A percentile compares a stretch with the other conserved stretches of the same genome.
Evolutionary conservation across 1,140 invertebrate species (phyloP).

Genomic region (Magallana gigas): DNA sequence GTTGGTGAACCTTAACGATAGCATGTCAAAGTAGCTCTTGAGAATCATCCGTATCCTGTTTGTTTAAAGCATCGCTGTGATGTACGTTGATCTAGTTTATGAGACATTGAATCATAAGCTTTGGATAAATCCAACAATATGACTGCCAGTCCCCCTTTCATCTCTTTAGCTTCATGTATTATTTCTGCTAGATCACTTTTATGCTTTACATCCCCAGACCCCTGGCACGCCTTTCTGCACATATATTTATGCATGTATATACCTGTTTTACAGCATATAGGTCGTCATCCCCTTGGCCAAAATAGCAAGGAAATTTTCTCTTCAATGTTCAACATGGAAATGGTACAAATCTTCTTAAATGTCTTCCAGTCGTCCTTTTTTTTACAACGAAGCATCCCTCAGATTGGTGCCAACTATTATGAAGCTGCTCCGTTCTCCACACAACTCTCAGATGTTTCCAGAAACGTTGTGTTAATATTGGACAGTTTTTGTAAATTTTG

Average conservation of each 20-base stretch:
- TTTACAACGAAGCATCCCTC: too few species aligned
- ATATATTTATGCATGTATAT: too few species aligned
- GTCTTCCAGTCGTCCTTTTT: too few species aligned
- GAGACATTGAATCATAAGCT: neutral
- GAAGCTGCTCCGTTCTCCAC: constrained; percentile 56
- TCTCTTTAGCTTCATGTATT: constrained; percentile 53
- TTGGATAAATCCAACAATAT: constrained; percentile 20
- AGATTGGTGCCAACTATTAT: constrained; percentile 36
- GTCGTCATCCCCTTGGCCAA: too few species aligned
- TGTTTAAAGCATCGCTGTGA: constrained; percentile 32
- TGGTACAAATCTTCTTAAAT: too few species aligned
- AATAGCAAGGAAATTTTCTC: too few species aligned
- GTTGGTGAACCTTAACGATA: constrained; percentile 7
- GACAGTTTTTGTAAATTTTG: constrained; percentile 46
- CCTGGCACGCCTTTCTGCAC: too few species aligned
- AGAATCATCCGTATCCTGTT: neutral
- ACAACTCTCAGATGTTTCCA: constrained; percentile 19
- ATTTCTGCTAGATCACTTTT: constrained; percentile 45
- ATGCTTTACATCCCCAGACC: constrained; percentile 35
- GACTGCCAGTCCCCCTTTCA: constrained; percentile 37
- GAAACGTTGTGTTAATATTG: neutral
- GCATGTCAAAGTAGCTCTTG: neutral
- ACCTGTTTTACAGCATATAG: too few species aligned
- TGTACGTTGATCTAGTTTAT: constrained; percentile 46
- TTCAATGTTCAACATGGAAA: too few species aligned